Base-by-base conservation (phyloP, 2,888 invertebrate genomes). In the Teleiodes luculella region DNA sequence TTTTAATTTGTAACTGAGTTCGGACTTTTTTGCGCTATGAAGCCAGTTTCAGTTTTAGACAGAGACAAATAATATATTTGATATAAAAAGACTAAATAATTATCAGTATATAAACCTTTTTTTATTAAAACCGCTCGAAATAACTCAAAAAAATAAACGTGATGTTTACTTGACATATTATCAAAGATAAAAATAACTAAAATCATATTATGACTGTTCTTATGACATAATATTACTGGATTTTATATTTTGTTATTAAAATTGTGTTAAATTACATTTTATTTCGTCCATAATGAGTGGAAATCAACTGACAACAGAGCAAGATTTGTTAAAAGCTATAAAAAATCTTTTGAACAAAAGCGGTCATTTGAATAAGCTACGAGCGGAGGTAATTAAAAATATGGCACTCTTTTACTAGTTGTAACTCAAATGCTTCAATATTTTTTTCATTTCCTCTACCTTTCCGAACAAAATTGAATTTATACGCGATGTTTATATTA, bases 331-430 rank as follows among this genome's bases (percentile, higher is more conserved):
- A 54, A 62, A 64, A 11, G 85, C 86, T 31, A 83, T 89, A 60
- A 87, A 83, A 70, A 82, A 81, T 55, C 70, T 88, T 55, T 67
- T 89, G 50, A 80, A 67, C 61, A 81, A 76, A 56, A 85, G 75
- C 65, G 88, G 88, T 20, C 78, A 84, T 66, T 70, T 89, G 56
- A 83, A 76, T 66, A 88, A 86, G 75, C 67, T 89, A 54, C 83
- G 83, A 59, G 86, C 88, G 1, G 85, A 89, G 84, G 89, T 87
- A 70, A 57, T 48, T 57, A 48, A 46, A 39, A 18, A 24, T 37
- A 36, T n/a, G 10, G 13, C 14, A 7, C 20, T 18, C 10, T 18
- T 51, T 14, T 14, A 13, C n/a, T 13, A 28, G 31, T 28, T 1
- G n/a, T n/a, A 8, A 20, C 18, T 24, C 20, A 43, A 43, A 14